Evolutionary conservation across 2,113 vertebrate genomes (phyloP), one percentile per base, ranked within the genome.

Genomic region (Gavia stellata): DNA sequence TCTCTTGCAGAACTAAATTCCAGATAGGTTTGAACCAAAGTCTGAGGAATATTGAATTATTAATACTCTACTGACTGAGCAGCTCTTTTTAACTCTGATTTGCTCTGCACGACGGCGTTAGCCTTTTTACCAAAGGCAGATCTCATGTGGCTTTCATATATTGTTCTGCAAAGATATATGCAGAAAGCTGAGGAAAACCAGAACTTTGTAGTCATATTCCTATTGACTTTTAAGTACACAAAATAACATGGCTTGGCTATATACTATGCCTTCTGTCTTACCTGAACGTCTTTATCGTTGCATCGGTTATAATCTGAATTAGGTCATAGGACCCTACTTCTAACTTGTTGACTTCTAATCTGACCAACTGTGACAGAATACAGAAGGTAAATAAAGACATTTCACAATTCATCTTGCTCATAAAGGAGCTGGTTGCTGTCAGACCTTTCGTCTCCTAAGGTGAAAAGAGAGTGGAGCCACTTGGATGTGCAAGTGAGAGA

Each of bases 91-190:
- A 81, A 36, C 38, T 72, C 34, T n/a, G 31, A 38, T 71, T 83
- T 70, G 16, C 36, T 71, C 26, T 52, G 26, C 33, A 45, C 18
- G 14, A 7, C 2, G 1, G 1, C 1, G 1, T 63, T 68, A 15
- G 29, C 16, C 11, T 45, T 12, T 70, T 61, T 65, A 40, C 18
- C 29, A 34, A 49, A 61, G 38, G 29, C 19, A 56, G 14, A 80
- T n/a, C 10, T 74, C n/a, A 12, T 13, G 13, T 12, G 63, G 38
- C 6, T 78, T 86, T 58, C 38, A 9, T 74, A 5, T 62, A 9
- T 55, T 89, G 5, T 44, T 94, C 44, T 86, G 15, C 34, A 68
- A 70, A 92, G 49, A 21, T 23, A 18, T 3, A 15, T 53, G 25
- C 23, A 56, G n/a, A 90, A 92, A 71, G 29, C 36, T 56, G 67